A percentile compares a stretch with the other conserved stretches of the same genome.
Evolutionary conservation across 2,113 vertebrate genomes (phyloP).

Genomic region (Chiloscyllium plagiosum): DNA sequence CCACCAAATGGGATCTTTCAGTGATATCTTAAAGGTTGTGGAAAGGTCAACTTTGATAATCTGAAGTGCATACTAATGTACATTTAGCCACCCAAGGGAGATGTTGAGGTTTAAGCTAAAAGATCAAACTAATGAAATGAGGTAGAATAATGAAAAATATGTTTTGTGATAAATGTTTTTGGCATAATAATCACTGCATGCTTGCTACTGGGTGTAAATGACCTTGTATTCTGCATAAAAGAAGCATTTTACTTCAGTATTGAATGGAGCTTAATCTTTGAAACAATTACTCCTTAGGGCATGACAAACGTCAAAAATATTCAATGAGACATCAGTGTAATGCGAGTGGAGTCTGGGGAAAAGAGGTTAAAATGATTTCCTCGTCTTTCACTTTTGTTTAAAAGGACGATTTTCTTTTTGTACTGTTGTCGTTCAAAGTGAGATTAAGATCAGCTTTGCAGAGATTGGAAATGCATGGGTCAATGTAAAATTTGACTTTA

Average conservation of each 20-base stretch:
- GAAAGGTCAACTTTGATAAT: constrained; percentile 23
- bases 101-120: constrained; percentile 13
- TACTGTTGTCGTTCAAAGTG: not conserved
- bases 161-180: constrained; percentile 37
- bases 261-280: constrained; percentile 18
- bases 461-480: not conserved
- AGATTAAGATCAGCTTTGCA: not conserved
- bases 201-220: constrained; percentile 32
- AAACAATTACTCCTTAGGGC: constrained; percentile 30
- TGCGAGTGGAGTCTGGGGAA: constrained; percentile 7
- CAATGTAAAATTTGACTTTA: not conserved
- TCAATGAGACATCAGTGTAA: constrained; percentile 24
- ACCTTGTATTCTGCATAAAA: constrained; percentile 34
- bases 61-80: not conserved
- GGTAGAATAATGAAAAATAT: constrained; percentile 15
- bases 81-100: not conserved
- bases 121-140: constrained; percentile 37
- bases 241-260: not conserved
- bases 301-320: not conserved
- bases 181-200: not conserved
- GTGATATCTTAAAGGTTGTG: constrained; percentile 19
- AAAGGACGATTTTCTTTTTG: not conserved
- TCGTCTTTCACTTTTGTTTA: not conserved
- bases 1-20: constrained; percentile 17
- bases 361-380: constrained; percentile 29